These are phyloP conservation scores for Geopemphigus sp. DNA, from an alignment of 1,140 invertebrate species.

Conservation along the genomic window DNA sequence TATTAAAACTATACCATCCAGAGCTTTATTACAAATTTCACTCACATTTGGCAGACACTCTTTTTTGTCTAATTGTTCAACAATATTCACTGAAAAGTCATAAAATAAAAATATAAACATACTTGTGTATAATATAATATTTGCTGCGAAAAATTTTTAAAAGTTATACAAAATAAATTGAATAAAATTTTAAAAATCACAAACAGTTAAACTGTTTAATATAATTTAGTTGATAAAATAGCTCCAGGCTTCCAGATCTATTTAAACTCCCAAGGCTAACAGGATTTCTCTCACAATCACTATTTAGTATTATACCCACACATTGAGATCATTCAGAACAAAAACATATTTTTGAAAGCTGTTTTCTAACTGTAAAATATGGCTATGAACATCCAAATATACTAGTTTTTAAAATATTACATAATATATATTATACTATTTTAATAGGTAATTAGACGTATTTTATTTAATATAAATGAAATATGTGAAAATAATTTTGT, in stretches of 20 bases:
- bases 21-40: conserved; percentile 60
- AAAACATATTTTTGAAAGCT: not conserved
- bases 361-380: conserved; percentile 5
- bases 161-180: too few relatives aligned
- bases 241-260: not conserved
- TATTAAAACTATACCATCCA: conserved; percentile 85
- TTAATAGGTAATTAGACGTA: not conserved
- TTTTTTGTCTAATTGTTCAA: conserved; percentile 56
- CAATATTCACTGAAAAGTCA: conserved; percentile 57
- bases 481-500: not conserved
- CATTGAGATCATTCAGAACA: not conserved
- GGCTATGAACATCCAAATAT: not conserved
- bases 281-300: conserved; percentile 6
- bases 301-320: not conserved
- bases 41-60: conserved; percentile 64
- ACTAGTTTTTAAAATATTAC: not conserved
- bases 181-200: too few relatives aligned
- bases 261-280: conserved; percentile 25
- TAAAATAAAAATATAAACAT: conserved; percentile 50
- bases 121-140: not conserved
- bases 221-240: not conserved
- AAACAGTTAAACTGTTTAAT: too few relatives aligned
- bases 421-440: not conserved
- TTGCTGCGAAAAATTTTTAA: too few relatives aligned
- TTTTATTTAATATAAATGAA: not conserved